These are phyloP conservation scores for Cyphotilapia sp. DNA, from an alignment of 2,113 vertebrate species.

Conservation along the genomic window DNA sequence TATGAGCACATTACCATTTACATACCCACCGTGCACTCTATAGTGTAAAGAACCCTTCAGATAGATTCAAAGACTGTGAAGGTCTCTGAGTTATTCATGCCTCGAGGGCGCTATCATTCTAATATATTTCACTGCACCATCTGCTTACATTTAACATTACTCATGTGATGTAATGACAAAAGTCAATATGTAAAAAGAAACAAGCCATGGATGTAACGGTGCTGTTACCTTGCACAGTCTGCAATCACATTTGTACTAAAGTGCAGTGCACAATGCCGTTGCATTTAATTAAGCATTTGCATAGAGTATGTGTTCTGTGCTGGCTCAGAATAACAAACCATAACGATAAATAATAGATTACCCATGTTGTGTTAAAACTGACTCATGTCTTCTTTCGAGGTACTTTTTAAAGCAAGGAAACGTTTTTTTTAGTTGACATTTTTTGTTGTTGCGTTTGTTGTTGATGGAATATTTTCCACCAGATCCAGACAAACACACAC, in stretches of 20 bases:
- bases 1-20: background rate
- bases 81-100: constrained; percentile 40
- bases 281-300: background rate
- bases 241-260: background rate
- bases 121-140: constrained; percentile 32
- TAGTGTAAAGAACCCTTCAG: background rate
- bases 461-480: background rate
- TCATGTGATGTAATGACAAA: constrained; percentile 47
- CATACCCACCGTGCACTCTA: background rate
- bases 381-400: background rate
- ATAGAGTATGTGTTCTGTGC: background rate
- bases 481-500: background rate
- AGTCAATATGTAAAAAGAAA: constrained; percentile 20
- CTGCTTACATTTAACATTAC: constrained; percentile 47
- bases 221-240: background rate
- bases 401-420: background rate
- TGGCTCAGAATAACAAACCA: background rate
- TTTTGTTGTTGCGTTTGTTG: constrained; percentile 14
- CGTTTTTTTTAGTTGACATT: constrained; percentile 7
- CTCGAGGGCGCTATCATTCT: constrained; percentile 15
- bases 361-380: background rate
- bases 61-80: constrained; percentile 28
- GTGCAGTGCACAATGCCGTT: background rate
- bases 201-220: background rate
- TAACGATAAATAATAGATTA: background rate